Conservation (phyloP, 2,797 vertebrate species). For the Sebastiscus albofasciatus region DNA sequence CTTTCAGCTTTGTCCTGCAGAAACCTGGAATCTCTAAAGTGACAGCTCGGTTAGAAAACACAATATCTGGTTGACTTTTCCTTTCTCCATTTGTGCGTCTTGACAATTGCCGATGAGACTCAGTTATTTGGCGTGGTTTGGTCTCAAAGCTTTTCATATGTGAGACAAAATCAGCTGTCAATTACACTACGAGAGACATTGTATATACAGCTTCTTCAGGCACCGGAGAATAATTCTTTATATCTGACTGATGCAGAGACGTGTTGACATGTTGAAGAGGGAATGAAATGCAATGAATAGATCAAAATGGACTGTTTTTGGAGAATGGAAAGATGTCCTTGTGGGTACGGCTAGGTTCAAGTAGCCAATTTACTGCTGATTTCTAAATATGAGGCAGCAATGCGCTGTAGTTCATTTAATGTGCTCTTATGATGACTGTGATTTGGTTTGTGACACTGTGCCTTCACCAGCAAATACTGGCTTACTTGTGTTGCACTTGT, state of each 20-base stretch:
- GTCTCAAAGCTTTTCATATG: constrained; percentile 1
- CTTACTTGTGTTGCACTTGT: background rate
- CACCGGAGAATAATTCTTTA: background rate
- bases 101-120: constrained; percentile 3
- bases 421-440: constrained; percentile 13
- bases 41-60: constrained; percentile 19
- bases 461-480: constrained; percentile 1
- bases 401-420: constrained; percentile 4
- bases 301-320: background rate
- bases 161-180: constrained; percentile 33
- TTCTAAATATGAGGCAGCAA: background rate
- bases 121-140: constrained; percentile 11
- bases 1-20: constrained; percentile 33
- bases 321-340: background rate
- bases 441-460: constrained; percentile 7
- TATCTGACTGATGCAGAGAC: background rate
- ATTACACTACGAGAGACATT: background rate
- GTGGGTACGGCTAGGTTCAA: background rate
- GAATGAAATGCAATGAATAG: background rate
- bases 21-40: constrained; percentile 25
- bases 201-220: background rate
- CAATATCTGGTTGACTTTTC: constrained; percentile 27
- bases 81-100: background rate
- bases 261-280: background rate
- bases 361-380: background rate